Evolutionary conservation across 2,888 invertebrate genomes (phyloP).

Genomic region (Craniophora ligustri): DNA sequence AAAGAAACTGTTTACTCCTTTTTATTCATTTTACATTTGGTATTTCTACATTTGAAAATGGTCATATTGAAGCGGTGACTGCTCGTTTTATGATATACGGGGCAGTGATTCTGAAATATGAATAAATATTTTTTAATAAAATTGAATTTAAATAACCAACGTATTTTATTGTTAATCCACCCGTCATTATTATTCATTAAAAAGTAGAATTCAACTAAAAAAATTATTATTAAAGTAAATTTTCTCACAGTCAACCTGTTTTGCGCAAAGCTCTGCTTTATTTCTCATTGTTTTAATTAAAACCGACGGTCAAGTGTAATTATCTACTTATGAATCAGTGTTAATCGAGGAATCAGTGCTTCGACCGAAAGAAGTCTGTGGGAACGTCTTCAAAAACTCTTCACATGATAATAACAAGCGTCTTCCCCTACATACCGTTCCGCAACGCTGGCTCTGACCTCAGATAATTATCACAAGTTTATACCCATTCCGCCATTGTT

Average conservation of each 20-base stretch:
- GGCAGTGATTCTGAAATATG: constrained; percentile 80
- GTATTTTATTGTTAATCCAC: constrained; percentile 49
- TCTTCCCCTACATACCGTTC: constrained; percentile 85
- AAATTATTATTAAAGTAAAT: constrained; percentile 42
- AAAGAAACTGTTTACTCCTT: constrained; percentile 71
- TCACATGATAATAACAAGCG: constrained; percentile 85
- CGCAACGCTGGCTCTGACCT: constrained; percentile 80
- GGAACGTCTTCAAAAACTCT: constrained; percentile 87
- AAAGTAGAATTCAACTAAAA: constrained; percentile 24
- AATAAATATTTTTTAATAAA: constrained; percentile 85
- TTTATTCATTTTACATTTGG: constrained; percentile 80
- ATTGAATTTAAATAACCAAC: constrained; percentile 72
- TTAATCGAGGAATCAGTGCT: constrained; percentile 84
- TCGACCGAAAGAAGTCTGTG: constrained; percentile 72
- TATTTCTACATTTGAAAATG: constrained; percentile 75
- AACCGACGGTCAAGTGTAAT: constrained; percentile 79
- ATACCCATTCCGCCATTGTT: constrained; percentile 83
- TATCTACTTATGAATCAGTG: constrained; percentile 84
- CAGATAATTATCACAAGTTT: constrained; percentile 85
- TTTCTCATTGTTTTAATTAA: constrained; percentile 76
- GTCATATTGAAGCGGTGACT: constrained; percentile 68
- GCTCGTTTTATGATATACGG: constrained; percentile 67
- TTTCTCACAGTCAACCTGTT: constrained; percentile 63
- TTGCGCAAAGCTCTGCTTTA: constrained; percentile 51
- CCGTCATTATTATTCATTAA: constrained; percentile 15